phyloP scores from a whole-genome alignment of 2,797 vertebrate species.

The Pseudopleuronectes americanus region DNA sequence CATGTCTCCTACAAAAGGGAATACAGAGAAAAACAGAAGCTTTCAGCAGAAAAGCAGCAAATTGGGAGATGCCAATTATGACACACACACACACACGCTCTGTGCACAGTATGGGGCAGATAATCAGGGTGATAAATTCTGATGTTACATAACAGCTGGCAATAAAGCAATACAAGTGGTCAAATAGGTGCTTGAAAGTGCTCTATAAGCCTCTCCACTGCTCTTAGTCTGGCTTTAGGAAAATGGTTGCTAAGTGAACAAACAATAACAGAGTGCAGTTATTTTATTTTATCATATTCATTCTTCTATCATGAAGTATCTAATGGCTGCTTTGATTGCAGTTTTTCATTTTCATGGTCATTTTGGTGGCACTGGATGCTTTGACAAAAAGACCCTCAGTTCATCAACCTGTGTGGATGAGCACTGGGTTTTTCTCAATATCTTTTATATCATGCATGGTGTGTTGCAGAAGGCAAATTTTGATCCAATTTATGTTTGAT shows the following conservation, averaged over 20 bases:
- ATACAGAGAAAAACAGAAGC: not conserved
- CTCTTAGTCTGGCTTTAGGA: not conserved
- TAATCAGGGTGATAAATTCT: constrained; percentile 10
- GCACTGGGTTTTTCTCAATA: not conserved
- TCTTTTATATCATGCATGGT: not conserved
- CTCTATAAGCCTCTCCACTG: constrained; percentile 19
- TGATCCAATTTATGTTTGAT: not conserved
- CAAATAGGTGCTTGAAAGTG: constrained; percentile 31
- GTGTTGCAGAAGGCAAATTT: not conserved
- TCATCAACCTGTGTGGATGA: not conserved
- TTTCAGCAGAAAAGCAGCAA: too few species aligned
- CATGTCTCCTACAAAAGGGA: not conserved
- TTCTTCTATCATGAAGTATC: not conserved
- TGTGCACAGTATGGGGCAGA: not conserved
- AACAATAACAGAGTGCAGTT: not conserved
- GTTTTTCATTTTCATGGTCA: not conserved
- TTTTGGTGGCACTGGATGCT: not conserved
- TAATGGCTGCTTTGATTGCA: constrained; percentile 7
- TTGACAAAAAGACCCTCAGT: too few species aligned
- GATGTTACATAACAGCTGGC: constrained; percentile 25
- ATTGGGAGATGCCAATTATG: too few species aligned
- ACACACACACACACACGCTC: not conserved
- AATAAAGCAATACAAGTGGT: not conserved
- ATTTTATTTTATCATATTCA: not conserved
- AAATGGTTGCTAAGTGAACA: constrained; percentile 1